Evolutionary conservation across 2,797 vertebrate genomes (phyloP).

Genomic region (Lycodopsis pacificus): DNA sequence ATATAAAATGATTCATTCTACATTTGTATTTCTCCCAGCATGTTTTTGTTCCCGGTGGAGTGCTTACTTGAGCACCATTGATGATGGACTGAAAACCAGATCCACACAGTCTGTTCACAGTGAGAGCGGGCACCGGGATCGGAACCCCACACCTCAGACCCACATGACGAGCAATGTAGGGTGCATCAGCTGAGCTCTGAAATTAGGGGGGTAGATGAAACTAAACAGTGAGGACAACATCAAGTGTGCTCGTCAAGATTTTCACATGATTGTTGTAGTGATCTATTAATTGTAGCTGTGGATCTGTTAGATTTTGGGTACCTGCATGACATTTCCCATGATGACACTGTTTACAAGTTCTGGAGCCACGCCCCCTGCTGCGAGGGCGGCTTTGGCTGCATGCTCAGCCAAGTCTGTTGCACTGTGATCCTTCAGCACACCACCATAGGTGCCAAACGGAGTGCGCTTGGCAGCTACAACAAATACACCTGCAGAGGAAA

Average conservation of each 20-base stretch:
- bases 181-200: slow-evolving; percentile 90
- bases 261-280: background rate
- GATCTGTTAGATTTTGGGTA: slow-evolving; percentile 54
- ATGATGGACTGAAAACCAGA: slow-evolving; percentile 97
- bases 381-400: slow-evolving; percentile 90
- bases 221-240: background rate
- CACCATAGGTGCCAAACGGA: slow-evolving; percentile 93
- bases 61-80: slow-evolving; percentile 91
- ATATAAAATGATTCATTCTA: background rate
- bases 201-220: background rate
- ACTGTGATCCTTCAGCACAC: slow-evolving; percentile 91
- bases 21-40: slow-evolving; percentile 11
- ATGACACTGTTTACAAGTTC: slow-evolving; percentile 93
- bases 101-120: slow-evolving; percentile 95
- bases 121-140: slow-evolving; percentile 89
- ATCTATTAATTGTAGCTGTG: background rate
- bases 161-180: slow-evolving; percentile 93
- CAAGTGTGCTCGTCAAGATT: background rate
- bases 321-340: slow-evolving; percentile 95
- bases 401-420: slow-evolving; percentile 92
- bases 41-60: background rate
- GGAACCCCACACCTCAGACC: slow-evolving; percentile 92
- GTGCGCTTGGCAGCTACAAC: slow-evolving; percentile 96
- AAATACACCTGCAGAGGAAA: slow-evolving; percentile 88
- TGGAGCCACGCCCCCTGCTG: slow-evolving; percentile 89